Percentiles rank a stretch among this genome's conserved stretches.
Conservation (phyloP, 2,888 invertebrate genomes). For the Falcaria lacertinaria region DNA sequence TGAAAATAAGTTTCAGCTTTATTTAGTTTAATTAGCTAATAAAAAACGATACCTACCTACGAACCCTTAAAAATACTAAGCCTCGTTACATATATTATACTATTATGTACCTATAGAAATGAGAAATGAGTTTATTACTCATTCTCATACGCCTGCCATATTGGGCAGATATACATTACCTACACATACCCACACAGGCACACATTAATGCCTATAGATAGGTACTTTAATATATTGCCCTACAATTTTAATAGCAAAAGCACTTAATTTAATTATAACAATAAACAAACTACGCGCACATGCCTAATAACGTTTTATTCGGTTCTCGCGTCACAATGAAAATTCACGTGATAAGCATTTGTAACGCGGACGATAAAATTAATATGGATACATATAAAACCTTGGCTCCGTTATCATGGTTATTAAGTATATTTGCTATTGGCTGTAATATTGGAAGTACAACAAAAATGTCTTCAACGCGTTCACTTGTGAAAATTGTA, state of each 20-base stretch:
- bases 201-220: too few species aligned
- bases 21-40: too few species aligned
- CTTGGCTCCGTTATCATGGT: slow-evolving; percentile 30
- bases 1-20: too few species aligned
- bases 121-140: too few species aligned
- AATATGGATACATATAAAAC: slow-evolving; percentile 17
- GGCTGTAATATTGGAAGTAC: slow-evolving; percentile 23
- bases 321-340: slow-evolving; percentile 5
- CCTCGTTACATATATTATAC: too few species aligned
- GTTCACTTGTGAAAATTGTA: slow-evolving; percentile 16
- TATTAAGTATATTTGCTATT: slow-evolving; percentile 45
- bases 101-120: too few species aligned
- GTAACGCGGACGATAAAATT: slow-evolving; percentile 8
- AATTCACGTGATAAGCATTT: slow-evolving; percentile 14
- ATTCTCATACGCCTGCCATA: too few species aligned
- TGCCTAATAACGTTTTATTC: not conserved
- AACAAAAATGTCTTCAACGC: slow-evolving; percentile 7
- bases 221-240: too few species aligned
- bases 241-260: not conserved
- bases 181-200: too few species aligned
- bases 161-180: too few species aligned
- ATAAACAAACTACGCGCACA: not conserved
- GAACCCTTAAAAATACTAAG: too few species aligned
- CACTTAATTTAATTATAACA: not conserved
- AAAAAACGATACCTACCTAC: too few species aligned